phyloP scores from a whole-genome alignment of 1,140 invertebrate species.

The Orius insidiosus region DNA sequence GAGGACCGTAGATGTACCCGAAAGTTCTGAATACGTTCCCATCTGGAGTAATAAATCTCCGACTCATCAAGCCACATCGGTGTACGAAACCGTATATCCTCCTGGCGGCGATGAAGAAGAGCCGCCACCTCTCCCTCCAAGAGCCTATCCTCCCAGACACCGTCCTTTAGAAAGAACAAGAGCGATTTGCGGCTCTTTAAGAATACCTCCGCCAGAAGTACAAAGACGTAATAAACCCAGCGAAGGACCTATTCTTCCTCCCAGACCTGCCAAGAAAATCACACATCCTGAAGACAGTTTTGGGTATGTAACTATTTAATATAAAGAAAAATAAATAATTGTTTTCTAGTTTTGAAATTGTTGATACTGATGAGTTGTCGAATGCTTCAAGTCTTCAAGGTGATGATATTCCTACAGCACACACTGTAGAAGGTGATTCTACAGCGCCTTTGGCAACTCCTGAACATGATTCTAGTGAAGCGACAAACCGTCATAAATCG shows the following conservation, averaged over 20 bases:
- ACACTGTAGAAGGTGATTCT: background rate
- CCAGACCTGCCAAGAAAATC: constrained; percentile 20
- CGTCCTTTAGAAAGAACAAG: constrained; percentile 27
- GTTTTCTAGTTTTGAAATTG: constrained; percentile 40
- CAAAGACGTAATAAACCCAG: constrained; percentile 21
- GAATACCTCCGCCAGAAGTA: too few relatives aligned
- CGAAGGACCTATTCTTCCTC: constrained; percentile 20
- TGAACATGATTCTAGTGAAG: constrained; percentile 34
- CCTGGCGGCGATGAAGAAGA: constrained; percentile 16
- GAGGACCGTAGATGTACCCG: constrained; percentile 10
- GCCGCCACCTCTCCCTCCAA: constrained; percentile 28
- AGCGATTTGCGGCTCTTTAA: constrained; percentile 20
- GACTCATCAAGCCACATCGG: constrained; percentile 19
- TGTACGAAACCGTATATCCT: constrained; percentile 25
- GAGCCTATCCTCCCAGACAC: constrained; percentile 24
- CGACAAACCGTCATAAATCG: background rate
- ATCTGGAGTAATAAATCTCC: constrained; percentile 22
- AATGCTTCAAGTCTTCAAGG: constrained; percentile 17
- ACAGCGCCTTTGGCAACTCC: constrained; percentile 38
- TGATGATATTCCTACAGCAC: constrained; percentile 11
- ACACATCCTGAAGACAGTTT: constrained; percentile 47
- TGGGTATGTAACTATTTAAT: constrained; percentile 26
- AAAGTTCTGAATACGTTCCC: constrained; percentile 23
- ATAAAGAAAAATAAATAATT: too few relatives aligned
- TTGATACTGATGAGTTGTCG: constrained; percentile 48